Base-by-base conservation (phyloP, 64 coral and sea anemone species). In the Montipora capricornis region DNA sequence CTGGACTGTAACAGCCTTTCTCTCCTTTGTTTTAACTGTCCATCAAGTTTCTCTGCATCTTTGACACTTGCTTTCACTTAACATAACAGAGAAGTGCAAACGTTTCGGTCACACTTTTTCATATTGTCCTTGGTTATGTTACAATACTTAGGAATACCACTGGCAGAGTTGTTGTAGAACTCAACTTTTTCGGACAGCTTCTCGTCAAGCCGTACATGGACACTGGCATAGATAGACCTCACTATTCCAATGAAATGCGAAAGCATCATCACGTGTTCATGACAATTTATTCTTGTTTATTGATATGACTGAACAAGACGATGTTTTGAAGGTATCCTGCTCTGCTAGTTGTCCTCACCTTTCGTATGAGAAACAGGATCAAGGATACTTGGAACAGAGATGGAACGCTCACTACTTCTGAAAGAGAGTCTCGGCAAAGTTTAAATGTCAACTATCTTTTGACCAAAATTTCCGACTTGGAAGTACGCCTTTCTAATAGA, bases 271-370 rank as follows among this genome's bases (percentile, higher is more conserved):
- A 12, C 59, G 24, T 14, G 44, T 93, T 29, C 75, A 93, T 79
- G 58, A 93, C 61, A 86, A 86, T 55, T 80, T 90, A 19, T 90
- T 59, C 60, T 48, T 81, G 58, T 90, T 90, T 70, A 24, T 45
- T 64, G 89, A 90, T 80, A 90, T 90, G 89, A 68, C 89, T 11
- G 66, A 91, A 80, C 69, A 91, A 91, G 89, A 73, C 45, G 89
- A 82, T 80, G 79, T 91, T 62, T n/a, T 48, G 68, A 91, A 91
- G 80, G 67, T 87, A 64, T 87, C 83, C 11, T 12, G 46, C 49
- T 13, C 47, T 71, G 55, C 26, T 73, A 71, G 71, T 90, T 80
- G 75, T 22, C 73, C 51, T 77, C 53, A 89, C 53, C 75, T 51
- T n/a, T 74, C 75, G 14, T 61, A 88, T 75, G 87, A 89, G 87